phyloP scores from a whole-genome alignment of 2,113 vertebrate genomes.

The Scomber colias region DNA sequence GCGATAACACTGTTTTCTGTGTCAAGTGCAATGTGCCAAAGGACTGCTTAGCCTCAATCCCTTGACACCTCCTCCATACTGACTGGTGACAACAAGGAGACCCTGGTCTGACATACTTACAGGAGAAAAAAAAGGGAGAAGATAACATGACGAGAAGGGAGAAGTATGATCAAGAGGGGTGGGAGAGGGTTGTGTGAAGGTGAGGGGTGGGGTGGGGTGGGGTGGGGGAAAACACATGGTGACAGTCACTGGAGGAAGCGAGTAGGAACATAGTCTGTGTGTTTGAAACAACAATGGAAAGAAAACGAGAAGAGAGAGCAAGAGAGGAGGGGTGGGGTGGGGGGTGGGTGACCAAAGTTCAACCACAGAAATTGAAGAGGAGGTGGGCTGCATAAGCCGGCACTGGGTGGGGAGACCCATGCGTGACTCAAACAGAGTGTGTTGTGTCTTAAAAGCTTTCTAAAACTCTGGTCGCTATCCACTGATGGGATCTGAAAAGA shows the following conservation, averaged over 20 bases:
- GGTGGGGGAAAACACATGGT: conserved; percentile 26
- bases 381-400: conserved; percentile 41
- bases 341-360: conserved; percentile 49
- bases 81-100: conserved; percentile 46
- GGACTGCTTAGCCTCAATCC: conserved; percentile 57
- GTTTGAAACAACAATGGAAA: conserved; percentile 61
- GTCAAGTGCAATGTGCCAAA: conserved; percentile 59
- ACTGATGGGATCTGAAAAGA: conserved; percentile 25
- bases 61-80: conserved; percentile 49
- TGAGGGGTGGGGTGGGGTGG: not conserved
- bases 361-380: conserved; percentile 52
- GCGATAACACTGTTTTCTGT: conserved; percentile 47
- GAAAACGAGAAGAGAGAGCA: conserved; percentile 30
- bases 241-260: conserved; percentile 29
- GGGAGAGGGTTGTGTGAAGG: not conserved
- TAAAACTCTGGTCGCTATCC: conserved; percentile 43
- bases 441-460: conserved; percentile 48
- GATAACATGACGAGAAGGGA: conserved; percentile 14
- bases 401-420: conserved; percentile 42
- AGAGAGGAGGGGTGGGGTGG: conserved; percentile 1
- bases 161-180: not conserved
- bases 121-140: conserved; percentile 19
- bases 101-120: conserved; percentile 12
- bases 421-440: conserved; percentile 41
- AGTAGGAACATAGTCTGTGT: conserved; percentile 18